Evolutionary conservation across 2,113 vertebrate species (phyloP).

Genomic region (Albula goreensis): DNA sequence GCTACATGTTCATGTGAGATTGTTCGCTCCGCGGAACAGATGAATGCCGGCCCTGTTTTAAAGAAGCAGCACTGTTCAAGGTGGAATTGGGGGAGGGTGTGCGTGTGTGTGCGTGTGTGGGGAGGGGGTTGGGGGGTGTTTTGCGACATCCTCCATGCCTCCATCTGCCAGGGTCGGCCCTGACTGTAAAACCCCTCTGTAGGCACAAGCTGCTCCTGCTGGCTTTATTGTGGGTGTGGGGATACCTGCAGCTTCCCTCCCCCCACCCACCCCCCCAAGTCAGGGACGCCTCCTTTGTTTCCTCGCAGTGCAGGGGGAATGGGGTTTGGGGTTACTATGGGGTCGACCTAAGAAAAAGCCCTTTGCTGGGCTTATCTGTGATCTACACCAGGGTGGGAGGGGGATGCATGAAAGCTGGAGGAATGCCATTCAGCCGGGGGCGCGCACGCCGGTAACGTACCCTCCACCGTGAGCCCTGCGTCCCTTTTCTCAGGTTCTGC

Average conservation of each 20-base stretch:
- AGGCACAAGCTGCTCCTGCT: slow-evolving; percentile 6
- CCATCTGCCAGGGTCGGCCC: slow-evolving; percentile 30
- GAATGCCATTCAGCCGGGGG: background rate
- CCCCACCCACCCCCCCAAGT: no score
- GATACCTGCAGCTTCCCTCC: background rate
- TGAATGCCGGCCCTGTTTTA: background rate
- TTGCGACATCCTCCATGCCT: background rate
- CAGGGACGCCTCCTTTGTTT: background rate
- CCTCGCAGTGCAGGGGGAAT: background rate
- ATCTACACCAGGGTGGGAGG: background rate
- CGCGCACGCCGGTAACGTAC: background rate
- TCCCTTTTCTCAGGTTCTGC: background rate
- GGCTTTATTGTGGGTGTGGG: background rate
- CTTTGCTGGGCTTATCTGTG: background rate
- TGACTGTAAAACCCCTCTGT: slow-evolving; percentile 13
- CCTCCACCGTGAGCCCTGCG: background rate
- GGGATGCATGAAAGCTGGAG: background rate
- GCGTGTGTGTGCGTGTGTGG: background rate
- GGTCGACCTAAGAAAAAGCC: background rate
- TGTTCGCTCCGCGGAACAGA: background rate
- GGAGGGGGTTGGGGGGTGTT: background rate
- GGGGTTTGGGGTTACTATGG: background rate
- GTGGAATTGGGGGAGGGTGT: background rate
- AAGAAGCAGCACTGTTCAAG: background rate
- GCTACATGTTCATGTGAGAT: background rate